Evolutionary conservation across 2,888 invertebrate genomes (phyloP).

Genomic region (Coelopa pilipes): DNA sequence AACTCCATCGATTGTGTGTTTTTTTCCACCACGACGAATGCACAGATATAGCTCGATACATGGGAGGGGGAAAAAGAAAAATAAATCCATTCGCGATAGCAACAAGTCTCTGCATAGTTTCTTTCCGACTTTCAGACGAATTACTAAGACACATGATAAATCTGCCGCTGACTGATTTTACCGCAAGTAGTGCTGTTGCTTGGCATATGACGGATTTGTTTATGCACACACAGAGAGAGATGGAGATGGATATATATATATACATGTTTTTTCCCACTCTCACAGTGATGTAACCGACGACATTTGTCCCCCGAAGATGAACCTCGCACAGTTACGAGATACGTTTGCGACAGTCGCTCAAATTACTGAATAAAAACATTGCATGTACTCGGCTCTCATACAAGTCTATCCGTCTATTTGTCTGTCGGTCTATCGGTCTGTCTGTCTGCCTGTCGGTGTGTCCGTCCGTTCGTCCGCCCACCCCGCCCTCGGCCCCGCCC

Average conservation of each 20-base stretch:
- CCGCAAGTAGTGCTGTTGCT: conserved; percentile 22
- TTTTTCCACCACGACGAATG: too few species aligned
- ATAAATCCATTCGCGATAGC: not conserved
- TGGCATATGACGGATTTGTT: conserved; percentile 35
- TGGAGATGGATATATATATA: too few species aligned
- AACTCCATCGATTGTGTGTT: too few species aligned
- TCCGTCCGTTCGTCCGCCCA: not conserved
- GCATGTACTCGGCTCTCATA: not conserved
- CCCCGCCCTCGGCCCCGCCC: not conserved
- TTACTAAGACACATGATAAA: conserved; percentile 24
- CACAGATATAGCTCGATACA: too few species aligned
- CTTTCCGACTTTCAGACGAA: conserved; percentile 8
- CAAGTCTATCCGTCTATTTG: not conserved
- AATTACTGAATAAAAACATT: conserved; percentile 23
- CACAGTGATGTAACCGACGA: conserved; percentile 55
- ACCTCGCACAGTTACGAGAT: not conserved
- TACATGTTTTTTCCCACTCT: conserved; percentile 49
- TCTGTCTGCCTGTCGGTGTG: too few species aligned
- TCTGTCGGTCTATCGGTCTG: not conserved
- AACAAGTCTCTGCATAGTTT: not conserved
- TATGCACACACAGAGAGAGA: too few species aligned
- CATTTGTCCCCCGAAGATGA: conserved; percentile 51
- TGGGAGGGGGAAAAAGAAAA: too few species aligned
- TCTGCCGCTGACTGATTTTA: conserved; percentile 23
- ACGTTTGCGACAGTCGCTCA: conserved; percentile 20